Evolutionary conservation across 1,140 invertebrate species (phyloP), one percentile per base, ranked within the genome.

Genomic region (Brachionus rubens): DNA sequence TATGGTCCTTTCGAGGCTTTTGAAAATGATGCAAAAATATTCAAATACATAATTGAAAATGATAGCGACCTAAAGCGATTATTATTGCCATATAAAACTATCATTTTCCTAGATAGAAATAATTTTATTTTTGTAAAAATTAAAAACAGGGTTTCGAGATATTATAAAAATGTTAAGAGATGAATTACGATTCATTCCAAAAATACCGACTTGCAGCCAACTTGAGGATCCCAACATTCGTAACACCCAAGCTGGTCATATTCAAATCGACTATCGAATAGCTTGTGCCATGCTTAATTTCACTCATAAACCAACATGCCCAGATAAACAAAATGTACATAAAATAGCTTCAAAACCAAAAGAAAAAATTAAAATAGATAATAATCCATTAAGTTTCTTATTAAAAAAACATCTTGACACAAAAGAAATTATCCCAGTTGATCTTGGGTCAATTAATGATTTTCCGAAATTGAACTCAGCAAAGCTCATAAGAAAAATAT

Each of bases 111-210:
- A 62, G 56, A 62, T 41, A 33, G 56, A 62, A n/a, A 30, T 62
- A 62, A 62, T 62, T 62, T 54, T 30, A 54, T 62, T 62, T 62
- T 62, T 16, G 21, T 62, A 62, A 56, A 56, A 36, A 36, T 62
- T 62, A 36, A 62, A 41, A 59, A 62, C 28, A 62, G 56, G 56
- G 21, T 62, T 62, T 62, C 30, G 56, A 62, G 33, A 62, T 62
- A 62, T 62, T 62, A 19, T 62, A 36, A 40, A 62, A 36, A 62
- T 36, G n/a, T 36, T 62, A 33, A 62, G 36, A 33, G 33, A 62
- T 36, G 33, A 62, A 24, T 62, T 36, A 16, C 28, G 16, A 40
- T 40, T 62, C 33, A 36, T 62, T 40, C 28, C 33, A 16, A 33
- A 40, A 36, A 62, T 62, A 36, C 56, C 56, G 33, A 62, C 56